Conservation (phyloP, 2,113 vertebrate species). For the Arothron firmamentum region DNA sequence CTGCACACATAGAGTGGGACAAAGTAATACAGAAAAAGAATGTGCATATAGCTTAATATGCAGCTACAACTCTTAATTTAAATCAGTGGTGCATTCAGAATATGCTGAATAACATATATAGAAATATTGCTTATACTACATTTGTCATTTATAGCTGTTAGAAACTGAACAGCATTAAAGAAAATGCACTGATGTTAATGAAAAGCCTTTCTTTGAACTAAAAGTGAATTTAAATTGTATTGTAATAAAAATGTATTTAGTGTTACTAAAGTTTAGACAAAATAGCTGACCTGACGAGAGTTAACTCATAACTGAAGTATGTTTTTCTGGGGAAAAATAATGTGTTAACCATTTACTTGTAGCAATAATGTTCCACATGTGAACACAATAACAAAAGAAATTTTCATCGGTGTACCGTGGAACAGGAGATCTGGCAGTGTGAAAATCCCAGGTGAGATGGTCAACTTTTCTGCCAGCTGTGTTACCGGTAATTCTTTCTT, state of each 20-base stretch:
- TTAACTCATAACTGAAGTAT: slow-evolving; percentile 56
- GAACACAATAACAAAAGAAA: slow-evolving; percentile 29
- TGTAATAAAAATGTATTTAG: too few species aligned
- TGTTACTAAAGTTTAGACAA: slow-evolving; percentile 32
- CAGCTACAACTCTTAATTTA: too few species aligned
- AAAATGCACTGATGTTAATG: too few species aligned
- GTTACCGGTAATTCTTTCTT: slow-evolving; percentile 18
- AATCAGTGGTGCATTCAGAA: too few species aligned
- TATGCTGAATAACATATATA: too few species aligned
- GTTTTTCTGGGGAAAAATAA: slow-evolving; percentile 38
- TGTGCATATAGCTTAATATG: too few species aligned
- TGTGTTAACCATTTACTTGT: slow-evolving; percentile 29
- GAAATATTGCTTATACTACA: too few species aligned
- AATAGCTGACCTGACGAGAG: slow-evolving; percentile 22
- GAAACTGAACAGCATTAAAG: too few species aligned
- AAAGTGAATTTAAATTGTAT: too few species aligned
- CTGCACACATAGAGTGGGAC: too few species aligned
- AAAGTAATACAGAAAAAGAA: background rate
- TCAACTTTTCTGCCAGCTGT: slow-evolving; percentile 22
- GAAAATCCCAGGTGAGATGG: slow-evolving; percentile 44
- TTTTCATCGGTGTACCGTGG: slow-evolving; percentile 22
- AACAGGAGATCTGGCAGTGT: slow-evolving; percentile 11
- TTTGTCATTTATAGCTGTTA: too few species aligned
- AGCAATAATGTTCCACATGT: slow-evolving; percentile 35
- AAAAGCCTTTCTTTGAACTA: too few species aligned